Conservation (phyloP, 53 echinoderm and acorn worm genomes). For the Glandiceps talaboti region DNA sequence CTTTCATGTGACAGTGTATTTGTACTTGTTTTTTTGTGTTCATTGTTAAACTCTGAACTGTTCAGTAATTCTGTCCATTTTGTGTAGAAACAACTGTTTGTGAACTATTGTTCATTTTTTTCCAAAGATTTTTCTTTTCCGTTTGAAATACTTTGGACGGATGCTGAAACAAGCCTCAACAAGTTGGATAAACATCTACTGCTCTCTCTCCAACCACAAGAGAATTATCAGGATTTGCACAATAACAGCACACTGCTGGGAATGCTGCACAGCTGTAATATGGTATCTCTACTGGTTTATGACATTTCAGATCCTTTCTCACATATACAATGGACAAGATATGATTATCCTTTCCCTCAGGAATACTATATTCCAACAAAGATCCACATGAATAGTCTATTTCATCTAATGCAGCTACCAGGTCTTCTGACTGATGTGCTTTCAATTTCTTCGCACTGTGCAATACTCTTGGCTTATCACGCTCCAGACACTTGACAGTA, state of each 20-base stretch:
- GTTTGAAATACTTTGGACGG: background rate
- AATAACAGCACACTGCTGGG: background rate
- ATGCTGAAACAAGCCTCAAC: background rate
- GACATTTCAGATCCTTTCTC: background rate
- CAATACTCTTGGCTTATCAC: background rate
- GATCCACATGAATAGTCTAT: slow-evolving; percentile 4
- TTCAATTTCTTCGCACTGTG: background rate
- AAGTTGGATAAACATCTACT: background rate
- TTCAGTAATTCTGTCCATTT: no score
- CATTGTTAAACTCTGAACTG: no score
- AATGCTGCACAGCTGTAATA: background rate
- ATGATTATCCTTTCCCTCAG: background rate
- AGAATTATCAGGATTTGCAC: background rate
- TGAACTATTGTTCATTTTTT: no score
- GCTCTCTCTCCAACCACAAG: background rate
- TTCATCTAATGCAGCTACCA: background rate
- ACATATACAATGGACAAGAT: background rate
- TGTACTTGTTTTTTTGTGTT: no score
- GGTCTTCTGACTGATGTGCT: background rate
- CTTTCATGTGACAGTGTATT: no score
- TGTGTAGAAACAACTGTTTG: no score
- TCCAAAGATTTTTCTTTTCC: background rate
- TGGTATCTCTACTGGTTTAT: background rate
- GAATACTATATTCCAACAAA: background rate
- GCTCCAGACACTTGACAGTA: background rate